phyloP scores from a whole-genome alignment of 2,113 vertebrate species.

The Dryoscopus gambensis region DNA sequence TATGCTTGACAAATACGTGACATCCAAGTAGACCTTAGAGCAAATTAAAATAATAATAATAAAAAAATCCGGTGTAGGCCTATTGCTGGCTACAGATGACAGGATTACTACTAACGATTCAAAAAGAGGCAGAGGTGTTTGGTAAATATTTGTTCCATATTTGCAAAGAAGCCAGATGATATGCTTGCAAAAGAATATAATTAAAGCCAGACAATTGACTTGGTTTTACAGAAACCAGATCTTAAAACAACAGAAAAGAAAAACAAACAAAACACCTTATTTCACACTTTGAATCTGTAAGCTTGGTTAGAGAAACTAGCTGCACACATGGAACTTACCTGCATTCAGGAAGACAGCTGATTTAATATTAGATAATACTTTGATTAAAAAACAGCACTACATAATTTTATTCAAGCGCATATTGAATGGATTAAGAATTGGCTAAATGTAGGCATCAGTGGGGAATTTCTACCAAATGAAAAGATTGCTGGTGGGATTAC shows the following conservation, averaged over 20 bases:
- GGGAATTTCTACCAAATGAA: conserved; percentile 14
- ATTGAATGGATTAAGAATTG: conserved; percentile 1
- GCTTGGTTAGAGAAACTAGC: neutral
- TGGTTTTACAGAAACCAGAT: conserved; percentile 37
- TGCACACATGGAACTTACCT: neutral
- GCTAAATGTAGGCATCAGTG: neutral
- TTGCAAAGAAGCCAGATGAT: conserved; percentile 58
- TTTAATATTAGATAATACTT: conserved; percentile 7
- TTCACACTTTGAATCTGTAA: neutral
- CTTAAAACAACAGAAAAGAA: conserved; percentile 44
- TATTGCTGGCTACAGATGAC: conserved; percentile 50
- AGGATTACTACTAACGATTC: conserved; percentile 53
- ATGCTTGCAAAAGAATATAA: conserved; percentile 52
- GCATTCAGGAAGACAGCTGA: neutral
- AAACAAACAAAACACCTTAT: conserved; percentile 35
- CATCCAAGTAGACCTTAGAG: neutral
- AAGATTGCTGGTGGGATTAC: conserved; percentile 10
- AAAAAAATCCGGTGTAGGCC: neutral
- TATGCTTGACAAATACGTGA: neutral
- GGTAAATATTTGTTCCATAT: conserved; percentile 59
- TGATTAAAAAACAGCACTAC: neutral
- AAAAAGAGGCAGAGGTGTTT: conserved; percentile 61
- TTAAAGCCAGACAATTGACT: conserved; percentile 55
- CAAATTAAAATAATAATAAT: neutral
- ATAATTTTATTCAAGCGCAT: neutral